These are phyloP conservation scores for Mesoclemmys tuberculata DNA, from an alignment of 2,113 vertebrate species.

Conservation along the genomic window DNA sequence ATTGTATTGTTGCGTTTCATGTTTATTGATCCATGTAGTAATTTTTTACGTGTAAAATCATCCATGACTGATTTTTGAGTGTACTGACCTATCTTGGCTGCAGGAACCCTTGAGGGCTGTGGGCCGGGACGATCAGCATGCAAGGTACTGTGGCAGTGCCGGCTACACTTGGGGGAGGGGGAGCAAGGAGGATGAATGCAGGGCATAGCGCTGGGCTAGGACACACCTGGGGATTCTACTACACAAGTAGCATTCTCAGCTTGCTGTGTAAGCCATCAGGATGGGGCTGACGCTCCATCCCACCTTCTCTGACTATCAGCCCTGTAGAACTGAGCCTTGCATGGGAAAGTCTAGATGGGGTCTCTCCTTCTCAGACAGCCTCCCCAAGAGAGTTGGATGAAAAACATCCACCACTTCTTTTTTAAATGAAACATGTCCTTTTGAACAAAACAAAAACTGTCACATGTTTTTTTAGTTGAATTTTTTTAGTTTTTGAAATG, in stretches of 20 bases:
- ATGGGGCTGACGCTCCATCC: background rate
- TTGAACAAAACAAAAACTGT: conserved; percentile 24
- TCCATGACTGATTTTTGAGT: background rate
- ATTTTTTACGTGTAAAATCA: background rate
- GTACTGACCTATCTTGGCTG: background rate
- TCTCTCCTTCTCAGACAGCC: background rate
- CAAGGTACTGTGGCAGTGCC: background rate
- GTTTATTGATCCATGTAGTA: background rate
- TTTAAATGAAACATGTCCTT: background rate
- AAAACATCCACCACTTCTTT: background rate
- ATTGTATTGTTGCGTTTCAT: background rate
- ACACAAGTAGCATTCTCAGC: background rate
- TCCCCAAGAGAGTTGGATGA: background rate
- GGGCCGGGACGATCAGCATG: background rate
- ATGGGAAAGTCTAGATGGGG: background rate
- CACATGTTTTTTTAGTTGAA: background rate
- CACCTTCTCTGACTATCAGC: background rate
- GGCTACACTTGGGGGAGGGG: background rate
- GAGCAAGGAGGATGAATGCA: background rate
- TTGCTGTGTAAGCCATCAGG: background rate
- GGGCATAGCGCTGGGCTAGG: background rate
- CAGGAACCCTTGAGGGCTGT: background rate
- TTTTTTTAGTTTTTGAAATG: conserved; percentile 50
- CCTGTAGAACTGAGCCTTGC: background rate
- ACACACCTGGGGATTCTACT: background rate